These are phyloP conservation scores for Scleropages formosus DNA, from an alignment of 2,797 vertebrate genomes.

Conservation along the genomic window DNA sequence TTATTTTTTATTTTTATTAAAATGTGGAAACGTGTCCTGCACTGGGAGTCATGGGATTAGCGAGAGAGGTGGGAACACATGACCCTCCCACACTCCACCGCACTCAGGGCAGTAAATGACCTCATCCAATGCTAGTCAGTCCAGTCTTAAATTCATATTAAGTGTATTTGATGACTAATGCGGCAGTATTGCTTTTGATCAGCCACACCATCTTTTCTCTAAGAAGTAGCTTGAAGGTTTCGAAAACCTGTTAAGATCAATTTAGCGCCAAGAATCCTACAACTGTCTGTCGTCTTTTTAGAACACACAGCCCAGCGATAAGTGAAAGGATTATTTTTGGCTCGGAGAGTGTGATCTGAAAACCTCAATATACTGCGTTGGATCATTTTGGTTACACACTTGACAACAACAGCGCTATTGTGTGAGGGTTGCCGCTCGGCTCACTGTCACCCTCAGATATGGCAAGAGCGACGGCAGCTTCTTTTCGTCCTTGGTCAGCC, in stretches of 20 bases:
- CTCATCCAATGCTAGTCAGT: not conserved
- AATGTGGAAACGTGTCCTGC: not conserved
- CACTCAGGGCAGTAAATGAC: not conserved
- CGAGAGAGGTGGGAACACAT: not conserved
- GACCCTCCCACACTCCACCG: not conserved
- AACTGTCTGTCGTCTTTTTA: not conserved
- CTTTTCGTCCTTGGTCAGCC: not conserved
- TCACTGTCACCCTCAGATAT: not conserved
- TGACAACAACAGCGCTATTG: not conserved
- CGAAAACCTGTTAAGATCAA: not conserved
- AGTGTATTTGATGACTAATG: not conserved
- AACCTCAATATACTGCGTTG: not conserved
- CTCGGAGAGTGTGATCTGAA: not conserved
- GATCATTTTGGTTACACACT: not conserved
- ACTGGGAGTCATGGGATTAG: slow-evolving; percentile 5
- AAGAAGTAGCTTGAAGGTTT: not conserved
- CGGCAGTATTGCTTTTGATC: not conserved
- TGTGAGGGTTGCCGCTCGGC: not conserved
- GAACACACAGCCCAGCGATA: not conserved
- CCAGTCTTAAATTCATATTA: not conserved
- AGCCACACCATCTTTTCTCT: not conserved
- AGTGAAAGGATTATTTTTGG: slow-evolving; percentile 5
- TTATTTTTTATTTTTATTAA: not conserved
- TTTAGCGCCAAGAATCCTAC: not conserved
- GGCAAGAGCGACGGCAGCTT: not conserved